Evolutionary conservation across 1,140 invertebrate species (phyloP).

Genomic region (Dysdera silvatica): DNA sequence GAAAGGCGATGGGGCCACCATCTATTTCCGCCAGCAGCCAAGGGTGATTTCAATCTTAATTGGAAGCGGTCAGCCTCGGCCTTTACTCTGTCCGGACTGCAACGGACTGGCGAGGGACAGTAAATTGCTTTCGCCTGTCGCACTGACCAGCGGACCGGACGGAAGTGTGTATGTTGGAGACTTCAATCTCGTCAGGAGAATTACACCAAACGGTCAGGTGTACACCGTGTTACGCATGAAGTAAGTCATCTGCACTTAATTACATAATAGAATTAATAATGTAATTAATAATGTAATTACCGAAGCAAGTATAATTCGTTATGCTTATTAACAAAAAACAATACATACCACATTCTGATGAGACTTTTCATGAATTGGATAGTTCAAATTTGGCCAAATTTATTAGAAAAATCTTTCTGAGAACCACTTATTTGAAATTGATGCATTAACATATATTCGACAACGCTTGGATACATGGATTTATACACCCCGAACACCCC

Average conservation of each 20-base stretch:
- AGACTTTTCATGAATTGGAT: too few species aligned
- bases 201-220: slow-evolving; percentile 70
- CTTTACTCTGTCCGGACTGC: slow-evolving; percentile 67
- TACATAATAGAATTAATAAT: background rate
- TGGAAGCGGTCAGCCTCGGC: slow-evolving; percentile 82
- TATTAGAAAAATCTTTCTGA: too few species aligned
- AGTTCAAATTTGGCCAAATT: too few species aligned
- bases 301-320: too few species aligned
- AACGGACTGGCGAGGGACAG: slow-evolving; percentile 72
- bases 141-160: slow-evolving; percentile 78
- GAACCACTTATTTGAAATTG: too few species aligned
- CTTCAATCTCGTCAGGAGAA: slow-evolving; percentile 85
- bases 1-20: slow-evolving; percentile 93
- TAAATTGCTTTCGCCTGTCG: slow-evolving; percentile 78
- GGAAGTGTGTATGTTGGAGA: slow-evolving; percentile 93
- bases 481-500: too few species aligned
- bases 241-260: slow-evolving; percentile 49
- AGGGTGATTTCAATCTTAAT: slow-evolving; percentile 82
- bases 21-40: slow-evolving; percentile 89
- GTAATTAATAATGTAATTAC: background rate
- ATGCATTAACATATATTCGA: too few species aligned
- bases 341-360: too few species aligned
- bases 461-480: too few species aligned
- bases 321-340: too few species aligned
- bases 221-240: slow-evolving; percentile 72